A percentile compares a stretch with the other conserved stretches of the same genome.
These are phyloP conservation scores for Narcine bancroftii DNA, from an alignment of 2,113 vertebrate species.

Conservation along the genomic window DNA sequence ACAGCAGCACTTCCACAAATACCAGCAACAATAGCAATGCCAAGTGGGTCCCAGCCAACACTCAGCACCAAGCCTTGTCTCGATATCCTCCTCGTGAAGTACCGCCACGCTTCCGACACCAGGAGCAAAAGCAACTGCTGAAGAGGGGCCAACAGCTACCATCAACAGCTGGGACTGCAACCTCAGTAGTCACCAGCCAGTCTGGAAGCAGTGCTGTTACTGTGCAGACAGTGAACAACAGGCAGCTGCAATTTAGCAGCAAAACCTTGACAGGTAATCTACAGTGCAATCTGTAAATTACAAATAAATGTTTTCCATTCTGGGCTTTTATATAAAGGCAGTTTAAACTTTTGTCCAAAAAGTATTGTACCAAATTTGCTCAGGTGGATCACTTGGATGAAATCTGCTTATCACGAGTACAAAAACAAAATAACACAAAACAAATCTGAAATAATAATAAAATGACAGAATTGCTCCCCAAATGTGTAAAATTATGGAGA, in stretches of 20 bases:
- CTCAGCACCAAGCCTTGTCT: constrained; percentile 61
- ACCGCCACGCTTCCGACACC: constrained; percentile 72
- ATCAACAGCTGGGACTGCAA: constrained; percentile 70
- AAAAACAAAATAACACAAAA: no score
- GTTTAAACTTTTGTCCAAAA: neutral
- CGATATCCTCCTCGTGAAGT: constrained; percentile 77
- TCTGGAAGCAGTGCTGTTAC: constrained; percentile 54
- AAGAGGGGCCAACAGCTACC: constrained; percentile 70
- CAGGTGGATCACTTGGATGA: neutral
- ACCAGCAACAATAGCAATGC: constrained; percentile 85
- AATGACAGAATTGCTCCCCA: no score
- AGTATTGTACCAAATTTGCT: neutral
- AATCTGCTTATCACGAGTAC: neutral
- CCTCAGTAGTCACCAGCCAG: constrained; percentile 60
- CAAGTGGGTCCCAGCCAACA: constrained; percentile 78
- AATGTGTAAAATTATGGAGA: no score
- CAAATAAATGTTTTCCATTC: neutral
- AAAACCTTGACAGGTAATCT: constrained; percentile 63
- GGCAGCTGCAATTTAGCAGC: constrained; percentile 63
- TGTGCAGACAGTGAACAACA: constrained; percentile 58
- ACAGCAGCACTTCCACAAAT: constrained; percentile 62
- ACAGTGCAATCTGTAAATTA: neutral
- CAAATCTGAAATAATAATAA: no score
- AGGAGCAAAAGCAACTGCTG: constrained; percentile 79
- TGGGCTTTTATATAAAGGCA: neutral